phyloP scores from a whole-genome alignment of 37 sponge, comb jelly and placozoan genomes.

The Spongilla lacustris region DNA sequence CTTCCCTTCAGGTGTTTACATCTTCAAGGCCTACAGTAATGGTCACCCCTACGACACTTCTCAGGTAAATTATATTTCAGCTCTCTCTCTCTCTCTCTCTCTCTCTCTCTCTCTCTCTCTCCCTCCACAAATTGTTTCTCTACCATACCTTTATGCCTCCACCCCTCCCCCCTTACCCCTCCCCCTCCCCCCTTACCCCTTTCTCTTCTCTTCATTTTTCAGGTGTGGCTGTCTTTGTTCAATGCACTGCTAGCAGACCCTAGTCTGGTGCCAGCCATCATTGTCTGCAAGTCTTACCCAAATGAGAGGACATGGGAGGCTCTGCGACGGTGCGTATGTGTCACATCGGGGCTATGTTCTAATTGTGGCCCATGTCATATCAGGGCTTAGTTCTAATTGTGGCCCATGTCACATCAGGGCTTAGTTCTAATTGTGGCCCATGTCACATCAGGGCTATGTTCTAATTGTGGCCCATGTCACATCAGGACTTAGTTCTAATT shows the following conservation, averaged over 20 bases:
- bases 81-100: neutral
- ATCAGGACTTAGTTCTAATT: slow-evolving; percentile 10
- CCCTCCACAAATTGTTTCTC: no score
- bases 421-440: no score
- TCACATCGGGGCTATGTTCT: no score
- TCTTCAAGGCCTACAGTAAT: slow-evolving; percentile 84
- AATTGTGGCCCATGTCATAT: no score
- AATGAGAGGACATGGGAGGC: slow-evolving; percentile 81
- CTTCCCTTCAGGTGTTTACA: slow-evolving; percentile 53
- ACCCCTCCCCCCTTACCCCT: no score
- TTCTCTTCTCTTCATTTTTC: neutral
- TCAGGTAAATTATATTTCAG: slow-evolving; percentile 11
- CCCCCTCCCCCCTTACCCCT: neutral
- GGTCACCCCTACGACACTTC: slow-evolving; percentile 90
- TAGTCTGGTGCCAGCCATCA: slow-evolving; percentile 73
- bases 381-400: slow-evolving; percentile 14
- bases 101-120: neutral
- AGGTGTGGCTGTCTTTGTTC: slow-evolving; percentile 72
- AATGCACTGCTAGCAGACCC: slow-evolving; percentile 44
- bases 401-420: slow-evolving; percentile 4
- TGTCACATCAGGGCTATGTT: slow-evolving; percentile 2
- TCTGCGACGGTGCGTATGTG: slow-evolving; percentile 20
- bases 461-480: no score
- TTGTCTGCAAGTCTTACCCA: slow-evolving; percentile 65
- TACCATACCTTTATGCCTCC: no score